phyloP scores from a whole-genome alignment of 2,113 vertebrate genomes.

The Ascaphus truei region DNA sequence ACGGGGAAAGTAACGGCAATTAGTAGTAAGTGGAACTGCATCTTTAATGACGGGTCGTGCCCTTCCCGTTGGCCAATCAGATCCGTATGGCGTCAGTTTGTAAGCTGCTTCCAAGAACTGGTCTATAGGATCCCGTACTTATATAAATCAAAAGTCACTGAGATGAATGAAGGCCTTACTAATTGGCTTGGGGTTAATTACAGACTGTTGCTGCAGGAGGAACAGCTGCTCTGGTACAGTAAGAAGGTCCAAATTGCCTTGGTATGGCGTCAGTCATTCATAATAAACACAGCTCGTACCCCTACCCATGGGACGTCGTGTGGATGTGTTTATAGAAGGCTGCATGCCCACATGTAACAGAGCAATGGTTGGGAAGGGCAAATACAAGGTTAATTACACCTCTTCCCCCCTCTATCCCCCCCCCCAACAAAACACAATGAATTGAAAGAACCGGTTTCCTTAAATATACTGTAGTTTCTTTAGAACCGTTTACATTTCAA shows the following conservation, averaged over 20 bases:
- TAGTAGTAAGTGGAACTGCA: neutral
- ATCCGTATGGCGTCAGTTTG: slow-evolving; percentile 9
- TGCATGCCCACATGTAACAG: neutral
- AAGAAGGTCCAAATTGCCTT: slow-evolving; percentile 21
- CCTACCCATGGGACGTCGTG: neutral
- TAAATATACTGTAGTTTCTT: too few species aligned
- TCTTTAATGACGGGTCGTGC: neutral
- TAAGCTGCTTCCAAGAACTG: slow-evolving; percentile 18
- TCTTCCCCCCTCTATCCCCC: too few species aligned
- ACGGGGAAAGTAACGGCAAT: neutral
- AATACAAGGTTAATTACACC: neutral
- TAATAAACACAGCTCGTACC: slow-evolving; percentile 18
- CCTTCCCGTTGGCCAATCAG: neutral
- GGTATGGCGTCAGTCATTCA: slow-evolving; percentile 32
- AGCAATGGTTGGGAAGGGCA: neutral
- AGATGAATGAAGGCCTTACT: slow-evolving; percentile 33
- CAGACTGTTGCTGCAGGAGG: neutral
- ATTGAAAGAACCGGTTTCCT: too few species aligned
- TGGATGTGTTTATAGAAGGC: slow-evolving; percentile 22
- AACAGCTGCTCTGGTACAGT: slow-evolving; percentile 33
- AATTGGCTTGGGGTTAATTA: slow-evolving; percentile 35
- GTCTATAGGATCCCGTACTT: neutral
- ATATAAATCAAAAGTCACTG: slow-evolving; percentile 28
- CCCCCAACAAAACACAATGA: too few species aligned
- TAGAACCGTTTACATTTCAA: too few species aligned